Evolutionary conservation across 1,140 invertebrate species (phyloP).

Genomic region (Bactericera cockerelli): DNA sequence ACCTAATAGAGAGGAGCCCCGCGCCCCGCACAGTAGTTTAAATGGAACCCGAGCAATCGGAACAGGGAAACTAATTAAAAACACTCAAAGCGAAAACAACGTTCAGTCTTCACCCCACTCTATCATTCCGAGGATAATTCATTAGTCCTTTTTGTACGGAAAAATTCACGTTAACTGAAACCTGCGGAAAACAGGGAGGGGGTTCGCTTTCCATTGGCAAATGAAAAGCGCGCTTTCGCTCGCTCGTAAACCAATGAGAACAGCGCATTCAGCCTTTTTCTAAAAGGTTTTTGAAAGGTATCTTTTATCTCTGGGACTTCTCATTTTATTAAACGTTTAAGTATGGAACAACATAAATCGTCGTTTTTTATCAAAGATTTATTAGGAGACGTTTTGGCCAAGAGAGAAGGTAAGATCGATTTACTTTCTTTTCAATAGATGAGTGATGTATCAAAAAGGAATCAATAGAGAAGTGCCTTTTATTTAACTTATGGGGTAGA

Average conservation of each 20-base stretch:
- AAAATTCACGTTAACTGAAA: background rate
- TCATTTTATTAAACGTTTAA: slow-evolving; percentile 4
- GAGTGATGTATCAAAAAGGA: too few relatives aligned
- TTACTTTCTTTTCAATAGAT: too few relatives aligned
- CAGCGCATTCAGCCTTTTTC: background rate
- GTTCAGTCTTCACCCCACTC: background rate
- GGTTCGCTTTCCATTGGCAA: background rate
- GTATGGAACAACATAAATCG: slow-evolving; percentile 6
- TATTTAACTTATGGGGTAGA: too few relatives aligned
- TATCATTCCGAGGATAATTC: background rate
- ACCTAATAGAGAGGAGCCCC: too few relatives aligned
- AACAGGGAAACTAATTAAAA: background rate
- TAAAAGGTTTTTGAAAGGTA: slow-evolving; percentile 8
- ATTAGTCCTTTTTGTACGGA: background rate
- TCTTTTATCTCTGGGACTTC: background rate
- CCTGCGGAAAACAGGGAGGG: background rate
- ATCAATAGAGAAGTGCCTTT: too few relatives aligned
- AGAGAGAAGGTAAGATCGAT: background rate
- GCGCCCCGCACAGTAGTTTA: too few relatives aligned
- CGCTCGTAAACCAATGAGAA: background rate
- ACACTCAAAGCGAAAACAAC: slow-evolving; percentile 2
- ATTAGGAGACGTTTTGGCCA: slow-evolving; percentile 5
- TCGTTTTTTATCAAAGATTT: slow-evolving; percentile 4
- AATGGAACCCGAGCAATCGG: background rate
- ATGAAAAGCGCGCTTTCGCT: background rate